Conservation (phyloP, 2,113 vertebrate species). For the Crotophaga sulcirostris region DNA sequence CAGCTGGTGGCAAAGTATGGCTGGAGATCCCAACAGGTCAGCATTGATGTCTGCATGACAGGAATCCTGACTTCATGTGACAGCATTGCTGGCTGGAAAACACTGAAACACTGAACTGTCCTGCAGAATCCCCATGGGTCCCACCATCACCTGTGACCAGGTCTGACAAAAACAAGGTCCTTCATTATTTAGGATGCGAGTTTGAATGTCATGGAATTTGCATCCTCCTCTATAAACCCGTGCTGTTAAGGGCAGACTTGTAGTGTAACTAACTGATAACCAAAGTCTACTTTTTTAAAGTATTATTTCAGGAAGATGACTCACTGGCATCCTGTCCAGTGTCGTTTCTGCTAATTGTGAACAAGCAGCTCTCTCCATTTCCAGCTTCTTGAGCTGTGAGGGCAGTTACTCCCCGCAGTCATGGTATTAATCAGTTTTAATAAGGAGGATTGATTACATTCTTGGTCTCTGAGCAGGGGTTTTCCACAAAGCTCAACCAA, state of each 20-base stretch:
- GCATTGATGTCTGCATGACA: rapidly evolving
- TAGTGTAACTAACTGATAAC: neutral
- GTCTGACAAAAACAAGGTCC: neutral
- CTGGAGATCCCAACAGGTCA: neutral
- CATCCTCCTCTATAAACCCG: neutral
- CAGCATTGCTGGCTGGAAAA: neutral
- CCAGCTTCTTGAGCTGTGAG: neutral
- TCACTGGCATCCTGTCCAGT: neutral
- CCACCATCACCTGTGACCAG: rapidly evolving
- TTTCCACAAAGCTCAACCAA: neutral
- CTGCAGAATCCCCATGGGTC: rapidly evolving
- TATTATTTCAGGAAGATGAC: neutral
- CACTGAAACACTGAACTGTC: rapidly evolving
- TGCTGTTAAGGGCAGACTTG: neutral
- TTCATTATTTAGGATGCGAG: neutral
- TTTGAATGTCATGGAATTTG: neutral
- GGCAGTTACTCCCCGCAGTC: neutral
- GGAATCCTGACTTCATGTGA: rapidly evolving
- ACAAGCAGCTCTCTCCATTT: neutral
- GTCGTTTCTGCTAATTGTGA: neutral
- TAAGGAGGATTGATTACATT: neutral
- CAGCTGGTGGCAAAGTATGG: rapidly evolving
- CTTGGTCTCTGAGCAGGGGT: neutral
- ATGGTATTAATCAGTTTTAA: neutral
- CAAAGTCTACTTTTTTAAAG: neutral